Evolutionary conservation across 2,113 vertebrate genomes (phyloP).

Genomic region (Tachycineta bicolor): DNA sequence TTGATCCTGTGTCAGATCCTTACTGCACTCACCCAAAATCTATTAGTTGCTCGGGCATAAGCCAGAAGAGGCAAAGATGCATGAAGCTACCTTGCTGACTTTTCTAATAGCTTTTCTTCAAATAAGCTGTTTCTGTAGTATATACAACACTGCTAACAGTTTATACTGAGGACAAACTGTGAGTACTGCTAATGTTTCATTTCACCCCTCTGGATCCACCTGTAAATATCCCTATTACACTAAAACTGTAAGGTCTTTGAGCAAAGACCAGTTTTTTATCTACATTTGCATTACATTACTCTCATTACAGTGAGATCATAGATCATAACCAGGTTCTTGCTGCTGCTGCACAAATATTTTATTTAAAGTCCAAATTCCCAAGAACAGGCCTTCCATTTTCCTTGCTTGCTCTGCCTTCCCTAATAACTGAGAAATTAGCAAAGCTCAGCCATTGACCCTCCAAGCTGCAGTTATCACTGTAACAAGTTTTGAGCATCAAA

Average conservation of each 20-base stretch:
- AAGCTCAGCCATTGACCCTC: not conserved
- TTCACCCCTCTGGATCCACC: not conserved
- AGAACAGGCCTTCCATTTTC: not conserved
- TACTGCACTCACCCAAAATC: not conserved
- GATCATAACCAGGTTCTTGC: not conserved
- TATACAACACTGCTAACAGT: not conserved
- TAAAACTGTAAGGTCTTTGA: not conserved
- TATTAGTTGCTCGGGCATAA: not conserved
- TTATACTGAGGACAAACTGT: not conserved
- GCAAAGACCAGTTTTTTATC: not conserved
- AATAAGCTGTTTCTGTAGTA: not conserved
- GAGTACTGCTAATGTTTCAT: not conserved
- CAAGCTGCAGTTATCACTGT: not conserved
- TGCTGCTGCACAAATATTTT: not conserved
- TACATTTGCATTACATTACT: not conserved
- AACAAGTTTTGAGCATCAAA: not conserved
- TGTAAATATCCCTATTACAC: not conserved
- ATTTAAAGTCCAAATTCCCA: not conserved
- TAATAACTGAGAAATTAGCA: not conserved
- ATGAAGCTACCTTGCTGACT: not conserved
- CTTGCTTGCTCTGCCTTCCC: not conserved
- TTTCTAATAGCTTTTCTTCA: not conserved
- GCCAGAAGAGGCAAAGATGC: not conserved
- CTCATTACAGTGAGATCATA: not conserved
- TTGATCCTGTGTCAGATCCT: not conserved